Base-by-base conservation (phyloP, 2,888 invertebrate genomes). In the Pollenia amentaria region DNA sequence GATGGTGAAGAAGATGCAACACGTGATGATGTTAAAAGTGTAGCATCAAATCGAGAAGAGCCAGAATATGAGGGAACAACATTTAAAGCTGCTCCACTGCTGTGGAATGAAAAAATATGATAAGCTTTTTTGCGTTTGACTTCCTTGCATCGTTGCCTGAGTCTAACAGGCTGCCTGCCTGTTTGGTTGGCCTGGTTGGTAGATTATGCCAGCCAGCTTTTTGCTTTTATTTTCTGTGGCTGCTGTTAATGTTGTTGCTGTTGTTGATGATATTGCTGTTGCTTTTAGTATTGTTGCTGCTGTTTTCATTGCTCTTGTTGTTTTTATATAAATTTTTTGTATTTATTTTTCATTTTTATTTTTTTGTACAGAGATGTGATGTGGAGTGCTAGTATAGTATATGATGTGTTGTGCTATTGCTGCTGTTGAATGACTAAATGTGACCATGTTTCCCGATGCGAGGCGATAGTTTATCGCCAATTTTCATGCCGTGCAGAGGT, bases 401-500 rank as follows among this genome's bases (percentile, higher is more conserved):
- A 84, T 87, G 87, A 87, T 87, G 87, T 87, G 87, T 82, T 84
- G 84, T 77, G 70, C 82, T 76, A 77, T 72, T 84, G 84, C 84
- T 85, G 84, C 77, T 84, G 84, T 81, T 87, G 87, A 84, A 82
- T 85, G 85, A 79, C 88, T 88, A 85, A 89, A 89, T 92, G 89
- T 89, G 89, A 91, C 91, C 92, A 92, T 92, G 91, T 92, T 92
- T 92, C 92, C 92, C 92, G 92, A 92, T 92, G 92, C 92, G 92
- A 92, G 92, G 92, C 92, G 93, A 93, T 93, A 93, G 93, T 93
- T 93, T 93, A 93, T 93, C 93, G 93, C 92, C 92, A 93, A 93
- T 93, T 92, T 93, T 93, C 93, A 92, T 92, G 92, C 93, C 92
- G 93, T 93, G 92, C 92, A 93, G 93, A 93, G 92, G 92, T 92